Conservation (phyloP, 2,797 vertebrate genomes). For the Chiloscyllium punctatum region DNA sequence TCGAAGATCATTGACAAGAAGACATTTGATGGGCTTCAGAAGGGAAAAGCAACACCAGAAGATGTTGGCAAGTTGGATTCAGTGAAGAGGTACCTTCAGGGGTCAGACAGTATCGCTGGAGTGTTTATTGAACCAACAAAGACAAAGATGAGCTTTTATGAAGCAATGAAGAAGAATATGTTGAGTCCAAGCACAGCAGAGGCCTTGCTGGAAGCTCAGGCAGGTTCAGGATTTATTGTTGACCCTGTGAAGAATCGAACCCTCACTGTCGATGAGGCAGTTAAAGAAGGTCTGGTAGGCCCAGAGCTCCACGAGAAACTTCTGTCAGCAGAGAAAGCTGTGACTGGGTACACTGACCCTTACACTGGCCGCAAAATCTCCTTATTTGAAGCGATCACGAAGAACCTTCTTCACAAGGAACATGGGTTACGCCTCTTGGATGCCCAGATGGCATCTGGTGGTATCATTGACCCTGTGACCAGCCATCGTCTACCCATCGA, state of each 20-base stretch:
- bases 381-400: constrained; percentile 86
- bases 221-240: constrained; percentile 79
- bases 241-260: constrained; percentile 73
- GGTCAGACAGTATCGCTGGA: constrained; percentile 75
- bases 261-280: constrained; percentile 85
- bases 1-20: constrained; percentile 76
- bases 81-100: constrained; percentile 71
- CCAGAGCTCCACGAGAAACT: constrained; percentile 95
- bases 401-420: constrained; percentile 68
- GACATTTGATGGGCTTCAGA: constrained; percentile 78
- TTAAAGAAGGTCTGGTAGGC: constrained; percentile 84
- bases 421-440: constrained; percentile 73
- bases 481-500: constrained; percentile 78
- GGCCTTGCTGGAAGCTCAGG: constrained; percentile 84
- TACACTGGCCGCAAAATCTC: constrained; percentile 83
- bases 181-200: constrained; percentile 69
- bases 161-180: constrained; percentile 80
- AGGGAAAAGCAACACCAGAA: constrained; percentile 72
- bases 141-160: constrained; percentile 76
- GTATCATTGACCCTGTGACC: constrained; percentile 74
- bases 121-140: constrained; percentile 75
- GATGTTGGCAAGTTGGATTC: constrained; percentile 71
- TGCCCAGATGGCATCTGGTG: constrained; percentile 80
- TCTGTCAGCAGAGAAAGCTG: constrained; percentile 84
- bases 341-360: constrained; percentile 87